Percentiles rank a stretch among this genome's conserved stretches.
These are phyloP conservation scores for Azorinus chamasolen DNA, from an alignment of 2,888 invertebrate genomes.

Conservation along the genomic window DNA sequence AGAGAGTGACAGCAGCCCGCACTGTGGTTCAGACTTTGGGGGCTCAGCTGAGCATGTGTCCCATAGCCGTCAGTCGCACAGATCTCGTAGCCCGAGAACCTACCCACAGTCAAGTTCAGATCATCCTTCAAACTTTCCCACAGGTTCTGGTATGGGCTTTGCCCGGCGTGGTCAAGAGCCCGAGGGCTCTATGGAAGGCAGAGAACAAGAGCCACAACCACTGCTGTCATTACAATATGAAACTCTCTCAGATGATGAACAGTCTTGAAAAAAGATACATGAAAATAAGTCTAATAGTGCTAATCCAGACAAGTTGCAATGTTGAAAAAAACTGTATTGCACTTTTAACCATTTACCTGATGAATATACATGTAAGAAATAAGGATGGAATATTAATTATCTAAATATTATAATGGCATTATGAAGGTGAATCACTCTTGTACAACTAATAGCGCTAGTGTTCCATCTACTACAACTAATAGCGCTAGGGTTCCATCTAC, in stretches of 20 bases:
- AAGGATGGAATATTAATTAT: too few species aligned
- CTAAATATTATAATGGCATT: too few species aligned
- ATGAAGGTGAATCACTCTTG: too few species aligned
- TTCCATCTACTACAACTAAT: too few species aligned
- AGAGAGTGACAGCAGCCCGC: conserved; percentile 73
- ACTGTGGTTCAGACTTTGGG: conserved; percentile 61
- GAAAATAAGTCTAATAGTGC: background rate
- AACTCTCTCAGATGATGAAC: conserved; percentile 96
- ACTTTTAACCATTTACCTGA: too few species aligned
- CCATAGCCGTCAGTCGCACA: conserved; percentile 65
- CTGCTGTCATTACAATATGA: conserved; percentile 96
- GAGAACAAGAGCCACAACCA: conserved; percentile 92
- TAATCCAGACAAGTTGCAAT: too few species aligned
- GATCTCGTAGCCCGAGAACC: conserved; percentile 69
- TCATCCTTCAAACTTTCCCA: conserved; percentile 48
- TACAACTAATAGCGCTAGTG: too few species aligned
- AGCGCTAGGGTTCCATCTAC: too few species aligned
- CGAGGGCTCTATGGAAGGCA: conserved; percentile 27
- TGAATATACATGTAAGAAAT: too few species aligned
- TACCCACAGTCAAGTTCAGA: conserved; percentile 74
- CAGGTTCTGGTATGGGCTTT: conserved; percentile 55
- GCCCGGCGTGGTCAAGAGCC: conserved; percentile 37
- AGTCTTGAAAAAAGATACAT: conserved; percentile 18
- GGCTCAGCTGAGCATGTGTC: conserved; percentile 63
- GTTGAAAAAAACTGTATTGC: too few species aligned